These are phyloP conservation scores for Fregata magnificens DNA, from an alignment of 2,113 vertebrate species.

Conservation along the genomic window DNA sequence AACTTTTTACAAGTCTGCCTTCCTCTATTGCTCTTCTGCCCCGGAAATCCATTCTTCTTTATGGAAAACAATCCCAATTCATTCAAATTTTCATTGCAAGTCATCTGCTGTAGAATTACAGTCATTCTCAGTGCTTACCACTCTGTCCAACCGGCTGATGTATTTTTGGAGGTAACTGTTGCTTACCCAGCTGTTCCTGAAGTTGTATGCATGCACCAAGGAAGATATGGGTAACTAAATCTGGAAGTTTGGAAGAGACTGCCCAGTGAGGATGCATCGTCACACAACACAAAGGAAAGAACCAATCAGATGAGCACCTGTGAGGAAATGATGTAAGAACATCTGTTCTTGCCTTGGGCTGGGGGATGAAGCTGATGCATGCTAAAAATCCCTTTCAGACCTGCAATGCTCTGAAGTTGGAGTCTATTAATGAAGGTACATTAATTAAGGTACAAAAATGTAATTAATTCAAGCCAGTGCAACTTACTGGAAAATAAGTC, in stretches of 20 bases:
- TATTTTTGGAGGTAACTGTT: background rate
- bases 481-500: background rate
- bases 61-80: background rate
- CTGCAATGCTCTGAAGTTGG: background rate
- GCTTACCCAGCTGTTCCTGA: background rate
- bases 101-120: background rate
- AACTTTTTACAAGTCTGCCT: background rate
- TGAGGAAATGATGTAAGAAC: background rate
- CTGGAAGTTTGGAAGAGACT: background rate
- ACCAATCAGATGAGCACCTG: background rate
- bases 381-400: background rate
- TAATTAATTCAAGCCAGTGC: background rate
- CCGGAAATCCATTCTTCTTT: background rate
- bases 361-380: background rate
- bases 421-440: background rate
- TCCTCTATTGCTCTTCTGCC: background rate
- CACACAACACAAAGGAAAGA: background rate
- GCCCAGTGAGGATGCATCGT: background rate
- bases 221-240: background rate
- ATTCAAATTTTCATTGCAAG: background rate
- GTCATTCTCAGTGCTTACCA: background rate
- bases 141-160: background rate
- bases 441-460: background rate
- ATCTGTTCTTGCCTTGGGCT: background rate
- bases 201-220: background rate